Evolutionary conservation across 2,113 vertebrate genomes (phyloP).

Genomic region (Gallinago media): DNA sequence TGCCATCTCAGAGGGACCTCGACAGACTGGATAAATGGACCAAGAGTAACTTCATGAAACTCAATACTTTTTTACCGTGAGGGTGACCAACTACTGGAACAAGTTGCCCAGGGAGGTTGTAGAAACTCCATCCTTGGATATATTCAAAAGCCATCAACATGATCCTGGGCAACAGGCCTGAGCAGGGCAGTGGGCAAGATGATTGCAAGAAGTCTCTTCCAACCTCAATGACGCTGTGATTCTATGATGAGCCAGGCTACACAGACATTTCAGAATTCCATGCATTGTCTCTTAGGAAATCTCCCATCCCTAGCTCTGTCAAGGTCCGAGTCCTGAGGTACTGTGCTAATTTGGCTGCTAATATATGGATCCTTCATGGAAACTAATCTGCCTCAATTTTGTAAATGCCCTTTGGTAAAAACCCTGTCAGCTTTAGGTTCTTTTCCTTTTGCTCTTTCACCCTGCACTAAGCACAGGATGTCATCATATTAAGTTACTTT

Average conservation of each 20-base stretch:
- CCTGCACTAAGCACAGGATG: neutral
- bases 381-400: neutral
- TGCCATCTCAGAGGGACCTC: neutral
- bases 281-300: neutral
- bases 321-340: neutral
- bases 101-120: accelerated
- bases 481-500: neutral
- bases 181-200: neutral
- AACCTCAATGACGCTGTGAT: neutral
- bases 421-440: neutral
- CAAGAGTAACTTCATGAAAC: neutral
- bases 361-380: neutral
- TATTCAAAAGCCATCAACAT: neutral
- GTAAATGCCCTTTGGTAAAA: neutral
- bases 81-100: neutral
- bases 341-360: neutral
- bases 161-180: neutral
- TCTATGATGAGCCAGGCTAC: neutral
- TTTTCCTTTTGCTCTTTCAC: neutral
- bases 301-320: neutral
- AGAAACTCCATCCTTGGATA: neutral
- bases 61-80: neutral
- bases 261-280: neutral
- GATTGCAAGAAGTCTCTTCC: neutral
- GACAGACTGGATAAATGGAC: neutral